Evolutionary conservation across 2,113 vertebrate species (phyloP), one percentile per base, ranked within the genome.

Genomic region (Daphoenositta chrysoptera): DNA sequence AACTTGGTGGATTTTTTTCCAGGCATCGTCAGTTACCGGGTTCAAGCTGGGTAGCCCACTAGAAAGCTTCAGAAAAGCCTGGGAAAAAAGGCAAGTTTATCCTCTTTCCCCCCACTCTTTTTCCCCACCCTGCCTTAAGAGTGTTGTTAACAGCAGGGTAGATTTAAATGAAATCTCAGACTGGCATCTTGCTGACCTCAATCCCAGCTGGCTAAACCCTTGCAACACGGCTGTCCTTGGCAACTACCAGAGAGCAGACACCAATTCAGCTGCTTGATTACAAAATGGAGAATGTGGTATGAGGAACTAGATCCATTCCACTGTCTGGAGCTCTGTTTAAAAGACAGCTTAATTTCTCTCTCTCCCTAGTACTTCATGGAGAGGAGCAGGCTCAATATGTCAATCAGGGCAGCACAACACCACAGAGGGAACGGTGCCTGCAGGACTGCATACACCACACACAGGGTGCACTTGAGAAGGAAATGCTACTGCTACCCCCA

Each of bases 111-210:
- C 6, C 12, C 3, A 1, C 0, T 6, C 5, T 50, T 14, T 45
- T 20, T 7, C 24, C 11, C 30, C 9, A 3, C 9, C 6, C 65
- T 33, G 16, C 27, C 79, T 95, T 80, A 86, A 21, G 63, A 87
- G 14, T 7, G 16, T 7, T 56, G 54, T 14, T 35, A 78, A 31
- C 61, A 92, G 56, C 47, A 71, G 31, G 57, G 82, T 27, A 80
- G 44, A 71, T 45, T 89, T 39, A 87, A 93, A 61, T 22, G 65
- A 95, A 91, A 96, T 72, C 84, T 89, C 56, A 42, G 86, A 37
- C 76, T 83, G 79, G 70, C 47, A 76, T 60, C 73, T 73, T 71
- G 47, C 68, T 96, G 90, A 93, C 79, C 82, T 81, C 78, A 93
- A 82, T 68, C 58, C 77, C 82, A 95, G 42, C 50, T 51, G 58